Evolutionary conservation across 2,113 vertebrate genomes (phyloP).

Genomic region (Guaruba guarouba): DNA sequence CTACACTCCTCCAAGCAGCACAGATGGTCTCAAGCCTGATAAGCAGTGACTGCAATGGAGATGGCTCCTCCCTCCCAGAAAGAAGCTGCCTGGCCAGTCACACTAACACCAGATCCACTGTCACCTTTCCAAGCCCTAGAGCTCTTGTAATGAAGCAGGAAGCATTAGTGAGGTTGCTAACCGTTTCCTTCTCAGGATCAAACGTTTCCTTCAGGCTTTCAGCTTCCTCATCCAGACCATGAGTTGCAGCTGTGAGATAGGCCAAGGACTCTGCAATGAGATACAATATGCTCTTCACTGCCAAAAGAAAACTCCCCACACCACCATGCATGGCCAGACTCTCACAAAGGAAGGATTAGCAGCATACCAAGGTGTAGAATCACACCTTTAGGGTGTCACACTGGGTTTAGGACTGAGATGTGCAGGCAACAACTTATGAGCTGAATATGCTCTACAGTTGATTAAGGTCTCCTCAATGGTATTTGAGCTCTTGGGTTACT

Average conservation of each 20-base stretch:
- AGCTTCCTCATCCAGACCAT: conserved; percentile 94
- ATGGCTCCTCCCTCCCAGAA: not conserved
- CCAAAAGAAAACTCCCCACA: not conserved
- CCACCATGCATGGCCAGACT: accelerated
- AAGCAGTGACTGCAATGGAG: not conserved
- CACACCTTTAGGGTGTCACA: not conserved
- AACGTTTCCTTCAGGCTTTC: conserved; percentile 91
- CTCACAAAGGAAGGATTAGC: not conserved
- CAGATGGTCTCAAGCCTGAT: not conserved
- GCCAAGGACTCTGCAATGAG: conserved; percentile 88
- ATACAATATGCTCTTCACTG: accelerated
- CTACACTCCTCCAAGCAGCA: not conserved
- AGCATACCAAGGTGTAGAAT: not conserved
- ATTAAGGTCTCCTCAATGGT: not conserved
- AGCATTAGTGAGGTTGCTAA: conserved; percentile 51
- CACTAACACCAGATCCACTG: not conserved
- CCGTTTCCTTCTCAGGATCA: conserved; percentile 93
- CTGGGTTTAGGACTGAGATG: not conserved
- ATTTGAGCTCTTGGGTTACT: not conserved
- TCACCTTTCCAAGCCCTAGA: not conserved
- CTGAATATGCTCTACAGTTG: not conserved
- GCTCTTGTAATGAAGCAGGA: not conserved
- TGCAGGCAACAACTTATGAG: accelerated
- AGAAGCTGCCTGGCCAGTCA: too few species aligned
- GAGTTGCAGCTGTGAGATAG: conserved; percentile 94